Evolutionary conservation across 2,113 vertebrate genomes (phyloP), one percentile per base, ranked within the genome.

Genomic region (Neogobius melanostomus): DNA sequence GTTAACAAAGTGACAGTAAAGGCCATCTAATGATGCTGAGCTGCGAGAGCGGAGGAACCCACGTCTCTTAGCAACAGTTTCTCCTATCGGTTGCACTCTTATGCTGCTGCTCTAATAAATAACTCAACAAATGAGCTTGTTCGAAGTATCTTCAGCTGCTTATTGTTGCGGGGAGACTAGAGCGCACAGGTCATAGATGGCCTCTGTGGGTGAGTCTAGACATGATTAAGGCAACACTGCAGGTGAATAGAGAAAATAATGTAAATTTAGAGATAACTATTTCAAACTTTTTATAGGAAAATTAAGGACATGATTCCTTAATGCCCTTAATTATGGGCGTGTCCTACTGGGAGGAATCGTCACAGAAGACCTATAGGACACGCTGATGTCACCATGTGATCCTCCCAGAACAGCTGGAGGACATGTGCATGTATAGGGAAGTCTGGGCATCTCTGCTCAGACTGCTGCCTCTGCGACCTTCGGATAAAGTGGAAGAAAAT

Each of bases 31-130:
- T 88, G 89, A 88, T 87, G 85, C 64, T 80, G 77, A 85, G 72
- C 60, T 0, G 72, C 65, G 66, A 82, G 64, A 85, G 72, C 81
- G 66, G 54, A 81, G 80, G 66, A 80, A 81, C 64, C 67, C 68
- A 57, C 70, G 88, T 91, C 86, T 87, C 90, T 89, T 89, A 91
- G 90, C 90, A 91, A 91, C 88, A 82, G 84, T 81, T 88, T 72
- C 66, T 71, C 64, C 57, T 76, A 62, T 73, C 69, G 69, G 76
- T 64, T 74, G 67, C 68, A 11, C 62, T 51, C 69, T 79, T 62
- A 74, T 68, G 76, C 59, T 10, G 3, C 6, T 59, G 69, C 8
- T 64, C 61, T 28, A 79, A 87, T 74, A 78, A 85, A 82, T 47
- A 64, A 17, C 10, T 47, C 15, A 17, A 11, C 11, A 11, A 9